Conservation (phyloP, 1,140 invertebrate genomes). For the Bilobella aurantiaca region DNA sequence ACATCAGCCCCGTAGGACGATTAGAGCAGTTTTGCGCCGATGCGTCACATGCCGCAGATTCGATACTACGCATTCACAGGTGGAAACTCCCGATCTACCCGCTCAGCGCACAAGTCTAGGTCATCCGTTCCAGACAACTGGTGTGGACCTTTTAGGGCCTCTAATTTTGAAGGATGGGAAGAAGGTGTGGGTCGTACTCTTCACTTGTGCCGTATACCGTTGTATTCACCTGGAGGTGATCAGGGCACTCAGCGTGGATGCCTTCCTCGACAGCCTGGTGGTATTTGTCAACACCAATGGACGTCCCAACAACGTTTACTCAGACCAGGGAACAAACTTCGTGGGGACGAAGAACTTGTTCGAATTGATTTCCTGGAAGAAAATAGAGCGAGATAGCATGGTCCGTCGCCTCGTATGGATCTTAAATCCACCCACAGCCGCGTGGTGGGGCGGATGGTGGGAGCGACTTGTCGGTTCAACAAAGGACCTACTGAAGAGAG, state of each 20-base stretch:
- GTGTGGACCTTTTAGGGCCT: constrained; percentile 38
- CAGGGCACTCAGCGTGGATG: background rate
- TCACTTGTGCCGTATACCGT: constrained; percentile 39
- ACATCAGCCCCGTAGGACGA: background rate
- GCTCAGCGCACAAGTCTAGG: constrained; percentile 35
- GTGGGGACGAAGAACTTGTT: constrained; percentile 32
- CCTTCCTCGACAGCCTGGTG: background rate
- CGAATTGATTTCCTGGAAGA: background rate
- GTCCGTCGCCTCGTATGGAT: constrained; percentile 33
- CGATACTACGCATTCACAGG: constrained; percentile 6
- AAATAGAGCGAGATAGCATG: background rate
- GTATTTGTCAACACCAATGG: constrained; percentile 26
- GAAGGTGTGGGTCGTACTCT: constrained; percentile 38
- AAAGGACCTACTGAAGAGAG: constrained; percentile 30
- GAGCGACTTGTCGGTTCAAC: constrained; percentile 35
- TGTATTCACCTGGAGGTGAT: constrained; percentile 39
- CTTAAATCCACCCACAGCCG: constrained; percentile 35
- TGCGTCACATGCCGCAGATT: background rate
- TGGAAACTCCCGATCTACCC: constrained; percentile 24
- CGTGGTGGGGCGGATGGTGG: constrained; percentile 37
- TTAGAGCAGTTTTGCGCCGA: background rate
- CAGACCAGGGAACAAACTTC: constrained; percentile 40
- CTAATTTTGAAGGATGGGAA: constrained; percentile 33
- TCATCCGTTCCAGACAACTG: constrained; percentile 35
- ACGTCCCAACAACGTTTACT: constrained; percentile 31